phyloP scores from a whole-genome alignment of 2,797 vertebrate species.

The Enteromius paludinosus region DNA sequence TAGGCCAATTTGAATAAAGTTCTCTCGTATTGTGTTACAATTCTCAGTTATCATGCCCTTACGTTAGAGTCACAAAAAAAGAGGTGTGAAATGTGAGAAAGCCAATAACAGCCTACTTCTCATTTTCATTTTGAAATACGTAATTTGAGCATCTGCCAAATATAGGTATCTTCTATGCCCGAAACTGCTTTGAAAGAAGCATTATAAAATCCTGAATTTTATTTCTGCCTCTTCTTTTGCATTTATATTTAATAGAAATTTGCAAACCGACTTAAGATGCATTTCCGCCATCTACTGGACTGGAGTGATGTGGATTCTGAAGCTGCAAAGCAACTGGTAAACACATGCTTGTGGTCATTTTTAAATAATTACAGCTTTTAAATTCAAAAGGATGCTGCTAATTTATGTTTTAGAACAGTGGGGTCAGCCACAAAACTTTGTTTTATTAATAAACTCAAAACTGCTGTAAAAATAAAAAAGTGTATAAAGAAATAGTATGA shows the following conservation, averaged over 20 bases:
- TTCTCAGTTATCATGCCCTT: background rate
- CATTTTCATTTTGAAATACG: background rate
- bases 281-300: background rate
- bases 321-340: background rate
- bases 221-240: background rate
- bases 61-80: background rate
- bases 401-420: background rate
- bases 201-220: background rate
- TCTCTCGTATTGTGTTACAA: background rate
- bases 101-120: background rate
- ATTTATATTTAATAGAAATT: background rate
- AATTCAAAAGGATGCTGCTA: background rate
- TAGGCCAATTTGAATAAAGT: slow-evolving; percentile 1
- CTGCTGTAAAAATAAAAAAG: background rate
- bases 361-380: background rate
- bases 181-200: background rate
- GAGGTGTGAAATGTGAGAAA: background rate
- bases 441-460: background rate
- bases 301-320: background rate
- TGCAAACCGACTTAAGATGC: background rate
- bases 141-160: background rate
- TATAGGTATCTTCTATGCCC: background rate
- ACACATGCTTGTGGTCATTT: background rate
- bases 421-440: background rate
- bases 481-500: background rate